Evolutionary conservation across 1,140 invertebrate genomes (phyloP), one percentile per base, ranked within the genome.

Genomic region (Nasonia vitripennis): DNA sequence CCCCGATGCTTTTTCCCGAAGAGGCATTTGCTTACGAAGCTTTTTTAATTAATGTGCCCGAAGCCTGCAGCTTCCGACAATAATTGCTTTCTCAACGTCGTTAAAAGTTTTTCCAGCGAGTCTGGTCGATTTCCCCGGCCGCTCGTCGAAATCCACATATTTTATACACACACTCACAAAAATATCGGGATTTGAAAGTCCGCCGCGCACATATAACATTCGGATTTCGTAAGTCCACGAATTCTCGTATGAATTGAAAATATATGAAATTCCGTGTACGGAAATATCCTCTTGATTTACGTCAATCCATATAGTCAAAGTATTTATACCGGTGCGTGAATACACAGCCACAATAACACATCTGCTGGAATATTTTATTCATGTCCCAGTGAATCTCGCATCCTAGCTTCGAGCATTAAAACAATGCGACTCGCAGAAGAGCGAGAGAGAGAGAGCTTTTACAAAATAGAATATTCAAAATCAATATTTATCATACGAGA

Each of bases 201-300:
- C 27, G 27, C 27, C 27, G 27, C 1, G 27, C 17, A 67, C 4
- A 45, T n/a, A n/a, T 45, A n/a, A 45, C 27, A 45, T 48, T 45
- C 17, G 2, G 5, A 45, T 55, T 78, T 78, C 20, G 4, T 45
- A 51, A 73, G 51, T 51, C n/a, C 51, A 9, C n/a, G 45, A 51
- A 81, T 51, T 51, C 37, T 48, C 12, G 34, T 31, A 27, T 68
- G 77, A 77, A 78, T 83, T 48, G 34, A 68, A 34, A 77, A 27
- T 1, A 9, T 12, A 55, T 27, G 48, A 23, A 55, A 62, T 62
- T 62, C 20, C 20, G 55, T n/a, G 34, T 20, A 34, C n/a, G 55
- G 34, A 75, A 83, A 75, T 62, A 51, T 75, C 7, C 23, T 62
- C 20, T 75, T 48, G 73, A 75, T 45, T 83, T 62, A 62, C 71